Percentiles rank a stretch among this genome's conserved stretches.
Conservation (phyloP, 2,888 invertebrate genomes). For the Gandaritis pyraliata region DNA sequence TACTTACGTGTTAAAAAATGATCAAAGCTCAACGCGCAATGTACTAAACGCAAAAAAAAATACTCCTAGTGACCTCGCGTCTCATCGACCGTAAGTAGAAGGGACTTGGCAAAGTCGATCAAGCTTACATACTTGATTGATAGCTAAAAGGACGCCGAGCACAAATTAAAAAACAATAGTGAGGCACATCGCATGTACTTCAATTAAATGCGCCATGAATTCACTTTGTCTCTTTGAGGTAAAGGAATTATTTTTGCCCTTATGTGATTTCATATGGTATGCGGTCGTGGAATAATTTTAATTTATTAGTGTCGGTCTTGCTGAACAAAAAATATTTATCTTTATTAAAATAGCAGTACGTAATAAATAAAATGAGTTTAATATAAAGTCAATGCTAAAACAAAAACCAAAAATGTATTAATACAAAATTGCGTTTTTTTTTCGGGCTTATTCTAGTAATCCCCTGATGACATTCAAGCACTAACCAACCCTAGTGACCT, state of each 20-base stretch:
- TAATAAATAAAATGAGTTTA: background rate
- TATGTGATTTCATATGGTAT: conserved; percentile 22
- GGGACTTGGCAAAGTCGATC: conserved; percentile 44
- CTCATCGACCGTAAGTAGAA: conserved; percentile 40
- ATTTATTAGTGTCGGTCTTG: background rate
- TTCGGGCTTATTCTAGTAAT: too few species aligned
- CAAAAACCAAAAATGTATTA: too few species aligned
- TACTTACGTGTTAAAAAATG: background rate
- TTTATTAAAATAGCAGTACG: background rate
- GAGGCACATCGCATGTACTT: conserved; percentile 52
- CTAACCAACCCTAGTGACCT: too few species aligned
- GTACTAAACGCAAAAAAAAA: conserved; percentile 16
- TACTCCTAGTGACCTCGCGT: conserved; percentile 19
- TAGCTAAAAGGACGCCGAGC: conserved; percentile 71
- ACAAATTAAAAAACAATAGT: conserved; percentile 69
- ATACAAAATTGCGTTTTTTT: too few species aligned
- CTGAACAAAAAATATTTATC: background rate
- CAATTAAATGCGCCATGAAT: conserved; percentile 59
- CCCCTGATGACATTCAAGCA: too few species aligned
- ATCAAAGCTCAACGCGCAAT: conserved; percentile 16
- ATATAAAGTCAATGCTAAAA: too few species aligned
- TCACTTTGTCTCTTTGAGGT: conserved; percentile 42
- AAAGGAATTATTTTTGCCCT: conserved; percentile 27
- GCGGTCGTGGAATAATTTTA: conserved; percentile 12
- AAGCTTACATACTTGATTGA: conserved; percentile 73